These are phyloP conservation scores for Protophormia terraenovae DNA, from an alignment of 2,888 invertebrate genomes.

Conservation along the genomic window DNA sequence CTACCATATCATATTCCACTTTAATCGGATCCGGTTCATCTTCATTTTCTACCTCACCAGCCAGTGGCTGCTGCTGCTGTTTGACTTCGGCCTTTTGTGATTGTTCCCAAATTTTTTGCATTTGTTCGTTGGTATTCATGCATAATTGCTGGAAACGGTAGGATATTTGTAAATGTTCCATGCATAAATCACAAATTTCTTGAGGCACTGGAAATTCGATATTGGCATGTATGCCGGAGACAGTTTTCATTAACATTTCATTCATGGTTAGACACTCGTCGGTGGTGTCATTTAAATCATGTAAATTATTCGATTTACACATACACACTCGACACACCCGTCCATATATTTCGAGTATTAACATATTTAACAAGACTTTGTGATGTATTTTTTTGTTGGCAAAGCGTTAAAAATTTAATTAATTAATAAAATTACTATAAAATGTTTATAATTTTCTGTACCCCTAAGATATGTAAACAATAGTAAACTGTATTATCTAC, in stretches of 20 bases:
- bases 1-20: constrained; percentile 38
- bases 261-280: constrained; percentile 56
- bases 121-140: constrained; percentile 51
- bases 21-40: constrained; percentile 61
- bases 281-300: constrained; percentile 46
- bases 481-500: constrained; percentile 45
- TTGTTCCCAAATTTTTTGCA: constrained; percentile 59
- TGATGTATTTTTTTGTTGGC: not conserved
- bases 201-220: constrained; percentile 65
- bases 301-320: constrained; percentile 54
- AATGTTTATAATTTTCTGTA: constrained; percentile 57
- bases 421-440: constrained; percentile 34
- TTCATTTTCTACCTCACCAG: not conserved
- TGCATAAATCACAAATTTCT: constrained; percentile 57
- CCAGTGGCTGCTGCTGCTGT: constrained; percentile 25
- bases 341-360: constrained; percentile 60
- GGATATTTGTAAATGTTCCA: constrained; percentile 55
- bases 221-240: constrained; percentile 45
- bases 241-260: constrained; percentile 57
- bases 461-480: constrained; percentile 62
- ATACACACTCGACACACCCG: constrained; percentile 61
- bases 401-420: constrained; percentile 24
- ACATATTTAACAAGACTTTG: constrained; percentile 36
- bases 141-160: constrained; percentile 57
- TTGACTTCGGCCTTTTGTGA: constrained; percentile 51